Base-by-base conservation (phyloP, 1,140 invertebrate species). In the Trichogramma pretiosum region DNA sequence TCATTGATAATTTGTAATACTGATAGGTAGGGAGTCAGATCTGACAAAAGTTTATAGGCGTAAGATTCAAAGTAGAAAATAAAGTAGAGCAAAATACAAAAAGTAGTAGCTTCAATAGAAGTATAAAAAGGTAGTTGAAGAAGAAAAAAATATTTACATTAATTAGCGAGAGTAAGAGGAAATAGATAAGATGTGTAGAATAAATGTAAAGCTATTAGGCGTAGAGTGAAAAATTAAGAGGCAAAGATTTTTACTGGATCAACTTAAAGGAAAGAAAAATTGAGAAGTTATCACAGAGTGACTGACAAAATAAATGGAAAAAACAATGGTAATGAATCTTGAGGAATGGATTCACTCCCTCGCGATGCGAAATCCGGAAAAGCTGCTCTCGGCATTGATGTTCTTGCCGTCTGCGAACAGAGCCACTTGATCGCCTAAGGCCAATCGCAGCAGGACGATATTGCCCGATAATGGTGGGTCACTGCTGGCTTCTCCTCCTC, bases 311-410 rank as follows among this genome's bases (percentile, higher is more conserved):
- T 19, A 46, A 50, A n/a, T n/a, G n/a, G n/a, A n/a, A n/a, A n/a
- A 43, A 44, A 35, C 23, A 5, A 9, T 39, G 11, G n/a, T 36
- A 36, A 36, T 14, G 34, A 36, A n/a, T n/a, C n/a, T n/a, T n/a
- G n/a, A n/a, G n/a, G n/a, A n/a, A n/a, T n/a, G 8, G 33, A 19
- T 38, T 65, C 50, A 68, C 50, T 67, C 72, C 54, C 70, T 72
- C 33, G 68, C 64, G 26, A 74, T 64, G 34, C 72, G 62, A 33
- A 68, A 66, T 5, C 66, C 73, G 32, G 65, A 67, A 50, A 74
- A 75, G 30, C 59, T 64, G 33, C 59, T 64, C n/a, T 60, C 63
- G 9, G 60, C 56, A 3, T 52, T 48, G 0, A 28, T 32, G 2
- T 36, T 14, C 28, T 65, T 65, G 22, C 66, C 71, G 3, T 69